phyloP scores from a whole-genome alignment of 1,140 invertebrate genomes.

The Bicyclus anynana region DNA sequence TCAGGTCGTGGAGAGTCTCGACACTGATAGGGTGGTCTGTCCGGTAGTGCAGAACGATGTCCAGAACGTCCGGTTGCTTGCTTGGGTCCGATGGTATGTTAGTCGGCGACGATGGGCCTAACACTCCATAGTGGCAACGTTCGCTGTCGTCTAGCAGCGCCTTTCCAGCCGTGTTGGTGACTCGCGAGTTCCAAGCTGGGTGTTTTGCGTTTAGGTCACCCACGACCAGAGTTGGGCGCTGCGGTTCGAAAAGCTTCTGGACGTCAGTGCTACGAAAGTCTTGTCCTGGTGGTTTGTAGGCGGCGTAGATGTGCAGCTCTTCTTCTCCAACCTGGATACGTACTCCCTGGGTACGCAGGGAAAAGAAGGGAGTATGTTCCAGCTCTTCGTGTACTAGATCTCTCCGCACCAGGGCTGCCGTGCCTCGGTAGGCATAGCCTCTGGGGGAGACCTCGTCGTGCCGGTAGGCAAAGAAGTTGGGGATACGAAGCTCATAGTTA shows the following conservation, averaged over 20 bases:
- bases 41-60: conserved; percentile 10
- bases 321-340: background rate
- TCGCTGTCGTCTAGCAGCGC: conserved; percentile 2
- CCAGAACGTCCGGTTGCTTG: conserved; percentile 11
- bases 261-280: background rate
- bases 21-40: background rate
- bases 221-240: background rate
- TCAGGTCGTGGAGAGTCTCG: conserved; percentile 9
- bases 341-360: background rate
- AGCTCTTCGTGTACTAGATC: conserved; percentile 6
- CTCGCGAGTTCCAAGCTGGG: conserved; percentile 7
- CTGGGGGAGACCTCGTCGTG: conserved; percentile 12
- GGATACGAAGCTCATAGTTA: background rate
- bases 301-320: conserved; percentile 7
- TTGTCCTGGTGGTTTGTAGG: conserved; percentile 10
- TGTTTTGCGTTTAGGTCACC: conserved; percentile 21
- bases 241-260: background rate
- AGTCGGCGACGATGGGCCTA: conserved; percentile 16
- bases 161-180: conserved; percentile 6
- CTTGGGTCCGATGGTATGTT: background rate
- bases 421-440: conserved; percentile 4
- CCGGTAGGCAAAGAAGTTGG: conserved; percentile 9
- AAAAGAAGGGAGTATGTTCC: background rate
- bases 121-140: background rate
- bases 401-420: conserved; percentile 1